Evolutionary conservation across 2,888 invertebrate species (phyloP), one percentile per base, ranked within the genome.

Genomic region (Thecophora atra): DNA sequence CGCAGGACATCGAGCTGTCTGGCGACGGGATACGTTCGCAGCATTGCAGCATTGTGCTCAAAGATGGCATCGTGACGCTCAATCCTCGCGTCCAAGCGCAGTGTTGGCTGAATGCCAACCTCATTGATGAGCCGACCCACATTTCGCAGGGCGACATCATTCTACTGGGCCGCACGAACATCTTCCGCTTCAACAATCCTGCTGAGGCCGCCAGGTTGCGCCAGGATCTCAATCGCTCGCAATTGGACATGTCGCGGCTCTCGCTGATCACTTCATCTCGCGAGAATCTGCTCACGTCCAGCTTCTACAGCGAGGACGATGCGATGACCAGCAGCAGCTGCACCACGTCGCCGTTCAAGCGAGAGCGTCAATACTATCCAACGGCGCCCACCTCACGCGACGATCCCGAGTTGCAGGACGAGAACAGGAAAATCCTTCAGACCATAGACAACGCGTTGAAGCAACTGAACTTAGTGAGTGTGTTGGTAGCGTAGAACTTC

Each of bases 121-220:
- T 92, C 75, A 90, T 95, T 64, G 94, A 94, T 83, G 90, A 91
- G 76, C 93, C 95, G 0, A 92, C 93, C 68, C 90, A 92, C 79
- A 90, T 95, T 60, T 93, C 92, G 71, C 95, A 95, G 86, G 93
- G 94, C 47, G 94, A 94, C 84, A 92, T 93, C 74, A 89, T 95
- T 8, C 87, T 94, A 5, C 88, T 94, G 74, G 94, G 94, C 0
- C 89, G 93, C 73, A 93, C 92, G 63, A 93, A 93, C 84, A 93
- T 94, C 89, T 93, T 93, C 86, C 93, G 96, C 54, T 96, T 94
- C 87, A 96, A 95, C 87, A 94, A 96, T 88, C 96, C 96, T 15
- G 94, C 91, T 0, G 95, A 95, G 83, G 95, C 95, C 2, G 95
- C 95, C 51, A 93, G 94, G 84, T 87, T 95, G 76, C 89, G 94